These are phyloP conservation scores for Teleopsis dalmanni DNA, from an alignment of 1,140 invertebrate species.

Conservation along the genomic window DNA sequence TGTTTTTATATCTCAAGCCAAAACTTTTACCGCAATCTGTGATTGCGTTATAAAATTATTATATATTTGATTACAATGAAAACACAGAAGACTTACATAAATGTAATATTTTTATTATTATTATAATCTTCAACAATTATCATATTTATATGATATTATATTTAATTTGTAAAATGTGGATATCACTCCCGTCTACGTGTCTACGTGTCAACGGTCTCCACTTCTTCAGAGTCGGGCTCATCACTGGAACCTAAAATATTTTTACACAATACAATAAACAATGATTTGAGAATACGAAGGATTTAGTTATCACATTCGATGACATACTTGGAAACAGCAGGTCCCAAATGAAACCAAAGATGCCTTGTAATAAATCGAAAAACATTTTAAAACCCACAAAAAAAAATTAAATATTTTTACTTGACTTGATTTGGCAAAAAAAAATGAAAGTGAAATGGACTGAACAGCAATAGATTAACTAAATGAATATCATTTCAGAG, in stretches of 20 bases:
- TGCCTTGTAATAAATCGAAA: slow-evolving; percentile 31
- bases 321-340: slow-evolving; percentile 34
- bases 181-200: neutral
- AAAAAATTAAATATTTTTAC: too few relatives aligned
- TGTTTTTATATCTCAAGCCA: neutral
- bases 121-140: neutral
- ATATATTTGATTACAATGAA: slow-evolving; percentile 4
- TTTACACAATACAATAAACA: neutral
- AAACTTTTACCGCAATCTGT: too few relatives aligned
- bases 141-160: neutral
- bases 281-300: neutral
- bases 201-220: slow-evolving; percentile 23
- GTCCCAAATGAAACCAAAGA: slow-evolving; percentile 29
- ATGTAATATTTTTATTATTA: neutral
- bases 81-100: neutral
- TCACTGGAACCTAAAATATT: slow-evolving; percentile 24
- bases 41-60: neutral
- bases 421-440: too few relatives aligned
- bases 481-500: too few relatives aligned
- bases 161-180: neutral
- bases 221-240: slow-evolving; percentile 36
- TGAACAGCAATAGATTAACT: too few relatives aligned
- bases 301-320: neutral
- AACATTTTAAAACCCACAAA: slow-evolving; percentile 36
- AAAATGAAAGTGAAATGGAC: too few relatives aligned